Base-by-base conservation (phyloP, 2,797 vertebrate genomes). In the Gallinago stenura region DNA sequence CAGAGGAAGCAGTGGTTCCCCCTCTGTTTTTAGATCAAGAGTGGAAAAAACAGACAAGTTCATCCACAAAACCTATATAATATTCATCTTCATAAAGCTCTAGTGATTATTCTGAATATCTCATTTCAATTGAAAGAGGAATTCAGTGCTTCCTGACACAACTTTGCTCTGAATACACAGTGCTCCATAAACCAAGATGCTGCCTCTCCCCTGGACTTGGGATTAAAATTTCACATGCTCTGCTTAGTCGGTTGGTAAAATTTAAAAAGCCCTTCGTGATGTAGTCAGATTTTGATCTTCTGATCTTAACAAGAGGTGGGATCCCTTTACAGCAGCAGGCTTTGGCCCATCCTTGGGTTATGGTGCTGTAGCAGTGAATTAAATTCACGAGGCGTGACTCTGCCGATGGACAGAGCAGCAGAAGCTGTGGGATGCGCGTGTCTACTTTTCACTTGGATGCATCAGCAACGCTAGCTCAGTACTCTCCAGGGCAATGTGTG, bases 21-120 rank as follows among this genome's bases (percentile, higher is more conserved):
- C 15, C 13, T 88, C 12, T 50, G 18, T 39, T 94, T 93, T 89
- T 53, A 77, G 35, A 69, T 83, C 12, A 93, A 85, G 60, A 72
- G 16, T 73, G 37, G 39, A 87, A 87, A 50, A 75, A 92, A 50
- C 5, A 69, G 33, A n/a, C 12, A 68, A 45, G 21, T 43, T 43
- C 80, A 71, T 60, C 15, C 82, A 57, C 12, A 70, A 70, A 80
- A 24, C 3, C 11, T 60, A 39, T 17, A 15, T 65, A 53, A 31
- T 66, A 61, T 58, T 86, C 1, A 62, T 35, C 41, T 94, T 83
- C 41, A 73, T 53, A 71, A 73, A 80, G 13, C 73, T 89, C 68
- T 66, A 60, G 54, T 20, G 9, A 76, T 79, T 88, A n/a, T 91
- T 71, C 39, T 5, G 11, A 80, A 60, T 51, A 56, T 16, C 50